Conservation (phyloP, 2,888 invertebrate genomes). For the Doris montereyensis region DNA sequence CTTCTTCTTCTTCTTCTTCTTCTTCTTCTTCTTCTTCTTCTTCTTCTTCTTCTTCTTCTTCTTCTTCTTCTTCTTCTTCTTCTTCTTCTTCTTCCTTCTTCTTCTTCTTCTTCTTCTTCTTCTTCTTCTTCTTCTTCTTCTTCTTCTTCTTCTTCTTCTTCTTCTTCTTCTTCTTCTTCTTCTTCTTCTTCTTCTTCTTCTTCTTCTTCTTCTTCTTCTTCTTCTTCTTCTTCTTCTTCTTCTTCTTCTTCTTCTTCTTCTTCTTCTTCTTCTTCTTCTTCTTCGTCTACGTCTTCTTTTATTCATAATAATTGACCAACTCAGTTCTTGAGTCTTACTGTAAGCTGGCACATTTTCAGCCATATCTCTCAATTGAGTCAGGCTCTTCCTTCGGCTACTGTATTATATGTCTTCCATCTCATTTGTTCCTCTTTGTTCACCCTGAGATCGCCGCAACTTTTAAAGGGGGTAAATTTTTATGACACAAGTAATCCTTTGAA, state of each 20-base stretch:
- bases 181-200: not conserved
- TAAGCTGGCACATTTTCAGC: no score
- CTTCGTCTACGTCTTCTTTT: no score
- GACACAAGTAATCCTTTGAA: no score
- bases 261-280: no score
- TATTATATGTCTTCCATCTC: no score
- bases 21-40: not conserved
- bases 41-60: not conserved
- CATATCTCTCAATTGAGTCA: no score
- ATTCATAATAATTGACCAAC: no score
- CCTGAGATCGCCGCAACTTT: no score
- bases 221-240: not conserved
- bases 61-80: not conserved
- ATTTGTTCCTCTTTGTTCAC: no score
- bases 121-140: not conserved
- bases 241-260: not conserved
- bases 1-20: not conserved
- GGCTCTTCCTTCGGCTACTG: no score
- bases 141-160: not conserved
- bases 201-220: not conserved
- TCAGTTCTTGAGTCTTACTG: no score
- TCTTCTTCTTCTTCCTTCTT: not conserved
- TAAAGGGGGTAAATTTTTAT: no score
- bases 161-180: not conserved
- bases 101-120: not conserved